phyloP scores from a whole-genome alignment of 2,888 invertebrate genomes.

The Scaptomyza polygonia region DNA sequence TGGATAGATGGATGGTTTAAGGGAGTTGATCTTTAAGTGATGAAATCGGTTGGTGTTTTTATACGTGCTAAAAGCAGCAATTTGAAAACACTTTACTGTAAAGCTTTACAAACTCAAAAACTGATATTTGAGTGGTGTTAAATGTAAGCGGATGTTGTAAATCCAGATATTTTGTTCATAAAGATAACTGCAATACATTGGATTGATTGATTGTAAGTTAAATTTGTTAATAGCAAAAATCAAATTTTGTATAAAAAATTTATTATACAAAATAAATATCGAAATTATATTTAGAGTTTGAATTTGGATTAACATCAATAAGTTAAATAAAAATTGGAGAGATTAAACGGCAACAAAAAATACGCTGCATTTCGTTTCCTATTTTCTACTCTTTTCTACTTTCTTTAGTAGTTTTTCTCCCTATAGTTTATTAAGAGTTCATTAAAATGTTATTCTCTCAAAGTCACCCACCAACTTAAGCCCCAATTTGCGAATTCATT shows the following conservation, averaged over 20 bases:
- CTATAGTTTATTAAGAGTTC: background rate
- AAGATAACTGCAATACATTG: background rate
- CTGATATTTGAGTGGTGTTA: conserved; percentile 6
- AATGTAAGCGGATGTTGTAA: background rate
- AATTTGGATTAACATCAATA: background rate
- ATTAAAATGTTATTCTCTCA: background rate
- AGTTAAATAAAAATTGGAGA: background rate
- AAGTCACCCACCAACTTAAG: conserved; percentile 9
- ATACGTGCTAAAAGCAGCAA: conserved; percentile 34
- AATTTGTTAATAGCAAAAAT: too few relatives aligned
- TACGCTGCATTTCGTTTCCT: background rate
- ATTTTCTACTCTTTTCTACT: background rate
- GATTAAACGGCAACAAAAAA: background rate
- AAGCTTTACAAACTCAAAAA: background rate
- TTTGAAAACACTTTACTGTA: conserved; percentile 1
- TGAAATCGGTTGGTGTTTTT: background rate
- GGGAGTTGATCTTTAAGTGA: background rate
- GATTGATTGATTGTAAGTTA: background rate
- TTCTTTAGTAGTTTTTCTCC: background rate
- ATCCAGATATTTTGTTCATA: too few relatives aligned
- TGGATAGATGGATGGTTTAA: conserved; percentile 10
- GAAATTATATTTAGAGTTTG: too few relatives aligned
- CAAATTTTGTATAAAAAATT: too few relatives aligned
- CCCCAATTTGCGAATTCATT: conserved; percentile 13
- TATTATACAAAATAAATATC: too few relatives aligned